Conservation (phyloP, 2,797 vertebrate genomes). For the Apogon talboti region DNA sequence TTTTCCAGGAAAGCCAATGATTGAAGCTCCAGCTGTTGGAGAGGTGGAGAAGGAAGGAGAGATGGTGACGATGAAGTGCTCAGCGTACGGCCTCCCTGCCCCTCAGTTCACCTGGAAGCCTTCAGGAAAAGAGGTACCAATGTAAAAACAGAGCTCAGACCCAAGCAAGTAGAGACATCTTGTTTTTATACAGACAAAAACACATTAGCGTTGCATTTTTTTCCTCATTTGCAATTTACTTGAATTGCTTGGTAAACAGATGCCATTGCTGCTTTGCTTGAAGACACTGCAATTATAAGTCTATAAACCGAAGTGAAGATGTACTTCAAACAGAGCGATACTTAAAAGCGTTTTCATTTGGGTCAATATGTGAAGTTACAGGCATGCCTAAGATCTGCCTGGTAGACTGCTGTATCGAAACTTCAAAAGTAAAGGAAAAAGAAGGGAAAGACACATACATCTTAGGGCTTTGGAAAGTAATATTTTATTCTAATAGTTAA, state of each 20-base stretch:
- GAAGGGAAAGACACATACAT: neutral
- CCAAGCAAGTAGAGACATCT: no score
- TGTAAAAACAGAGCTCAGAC: neutral
- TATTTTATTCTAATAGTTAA: constrained; percentile 33
- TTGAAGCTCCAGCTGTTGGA: constrained; percentile 58
- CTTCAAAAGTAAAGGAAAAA: constrained; percentile 42
- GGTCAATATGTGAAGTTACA: constrained; percentile 27
- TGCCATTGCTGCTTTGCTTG: constrained; percentile 2
- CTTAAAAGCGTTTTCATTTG: constrained; percentile 11
- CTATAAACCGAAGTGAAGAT: neutral
- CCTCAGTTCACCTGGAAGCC: constrained; percentile 89
- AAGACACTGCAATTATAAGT: neutral
- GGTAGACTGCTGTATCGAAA: constrained; percentile 15
- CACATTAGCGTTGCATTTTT: neutral
- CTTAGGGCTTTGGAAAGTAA: neutral
- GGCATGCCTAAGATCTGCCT: constrained; percentile 16
- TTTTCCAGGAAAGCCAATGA: constrained; percentile 82
- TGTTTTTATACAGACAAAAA: constrained; percentile 1
- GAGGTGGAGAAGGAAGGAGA: constrained; percentile 80
- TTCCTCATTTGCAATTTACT: neutral
- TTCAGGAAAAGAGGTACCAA: constrained; percentile 81
- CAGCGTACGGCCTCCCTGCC: constrained; percentile 78
- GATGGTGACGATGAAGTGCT: constrained; percentile 83
- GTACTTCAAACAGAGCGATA: neutral
- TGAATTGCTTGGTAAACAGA: constrained; percentile 10